These are phyloP conservation scores for Aporrectodea caliginosa DNA, from an alignment of 1,140 invertebrate species.

Conservation along the genomic window DNA sequence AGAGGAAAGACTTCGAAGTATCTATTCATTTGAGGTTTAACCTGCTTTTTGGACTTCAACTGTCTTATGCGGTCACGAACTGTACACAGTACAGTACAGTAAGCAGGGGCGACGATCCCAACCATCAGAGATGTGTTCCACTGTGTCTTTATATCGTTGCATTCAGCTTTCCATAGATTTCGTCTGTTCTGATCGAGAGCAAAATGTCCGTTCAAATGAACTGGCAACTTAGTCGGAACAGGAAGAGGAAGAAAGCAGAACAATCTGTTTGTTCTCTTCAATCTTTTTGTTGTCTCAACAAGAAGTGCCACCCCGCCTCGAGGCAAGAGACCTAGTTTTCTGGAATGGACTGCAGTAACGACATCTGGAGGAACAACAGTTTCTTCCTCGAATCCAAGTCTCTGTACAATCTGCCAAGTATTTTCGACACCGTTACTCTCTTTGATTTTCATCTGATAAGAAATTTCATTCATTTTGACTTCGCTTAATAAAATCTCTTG, in stretches of 20 bases:
- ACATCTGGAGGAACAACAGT: conserved; percentile 28
- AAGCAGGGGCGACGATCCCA: conserved; percentile 40
- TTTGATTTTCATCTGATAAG: conserved; percentile 5
- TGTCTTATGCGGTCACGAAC: too few relatives aligned
- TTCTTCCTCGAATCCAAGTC: conserved; percentile 38
- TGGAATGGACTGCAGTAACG: conserved; percentile 24
- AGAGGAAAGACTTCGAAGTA: too few relatives aligned
- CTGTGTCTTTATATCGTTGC: conserved; percentile 25
- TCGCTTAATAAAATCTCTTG: neutral
- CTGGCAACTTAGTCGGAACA: conserved; percentile 41
- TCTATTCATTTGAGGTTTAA: too few relatives aligned
- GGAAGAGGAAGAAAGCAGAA: too few relatives aligned
- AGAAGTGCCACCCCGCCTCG: conserved; percentile 44
- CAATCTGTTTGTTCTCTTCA: too few relatives aligned
- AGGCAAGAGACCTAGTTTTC: conserved; percentile 39
- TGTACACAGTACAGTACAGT: conserved; percentile 35
- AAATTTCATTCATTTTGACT: neutral
- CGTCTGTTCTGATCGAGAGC: conserved; percentile 45
- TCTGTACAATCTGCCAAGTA: conserved; percentile 38
- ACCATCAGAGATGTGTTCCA: conserved; percentile 43
- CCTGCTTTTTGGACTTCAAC: too few relatives aligned
- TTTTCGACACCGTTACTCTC: neutral
- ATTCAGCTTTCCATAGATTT: conserved; percentile 40
- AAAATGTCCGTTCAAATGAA: conserved; percentile 51
- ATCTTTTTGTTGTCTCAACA: neutral